Percentiles rank a stretch among this genome's conserved stretches.
phyloP scores from a whole-genome alignment of 1,140 invertebrate species.

The Drosophila watanabei region DNA sequence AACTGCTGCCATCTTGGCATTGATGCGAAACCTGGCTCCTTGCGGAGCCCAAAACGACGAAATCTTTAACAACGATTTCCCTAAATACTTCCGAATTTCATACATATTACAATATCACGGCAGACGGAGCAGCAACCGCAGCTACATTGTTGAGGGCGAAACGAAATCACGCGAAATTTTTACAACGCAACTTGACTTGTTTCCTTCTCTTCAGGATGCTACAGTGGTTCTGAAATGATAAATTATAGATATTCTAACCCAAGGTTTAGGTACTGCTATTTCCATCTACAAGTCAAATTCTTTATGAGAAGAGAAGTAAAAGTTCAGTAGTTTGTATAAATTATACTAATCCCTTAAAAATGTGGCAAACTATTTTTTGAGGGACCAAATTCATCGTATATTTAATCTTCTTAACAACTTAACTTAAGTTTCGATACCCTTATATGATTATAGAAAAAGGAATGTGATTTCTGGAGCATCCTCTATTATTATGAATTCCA shows the following conservation, averaged over 20 bases:
- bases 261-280: not conserved
- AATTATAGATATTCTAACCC: not conserved
- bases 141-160: constrained; percentile 70
- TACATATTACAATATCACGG: constrained; percentile 77
- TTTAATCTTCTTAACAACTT: not conserved
- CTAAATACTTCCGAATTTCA: constrained; percentile 84
- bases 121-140: constrained; percentile 50
- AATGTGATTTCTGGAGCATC: not conserved
- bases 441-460: too few relatives aligned
- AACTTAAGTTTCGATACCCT: too few relatives aligned
- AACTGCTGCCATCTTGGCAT: constrained; percentile 62
- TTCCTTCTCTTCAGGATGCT: constrained; percentile 20
- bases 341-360: not conserved
- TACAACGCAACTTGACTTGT: constrained; percentile 68
- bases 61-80: constrained; percentile 83
- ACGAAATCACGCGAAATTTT: constrained; percentile 82
- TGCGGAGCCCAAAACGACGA: constrained; percentile 52
- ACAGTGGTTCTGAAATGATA: constrained; percentile 41
- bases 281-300: accelerated
- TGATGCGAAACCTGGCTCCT: constrained; percentile 40
- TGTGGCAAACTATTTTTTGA: not conserved
- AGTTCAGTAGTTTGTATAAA: not conserved
- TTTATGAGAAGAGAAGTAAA: not conserved
- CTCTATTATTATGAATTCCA: not conserved
- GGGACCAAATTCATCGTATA: not conserved